These are phyloP conservation scores for Scomber scombrus DNA, from an alignment of 2,113 vertebrate genomes.

Conservation along the genomic window DNA sequence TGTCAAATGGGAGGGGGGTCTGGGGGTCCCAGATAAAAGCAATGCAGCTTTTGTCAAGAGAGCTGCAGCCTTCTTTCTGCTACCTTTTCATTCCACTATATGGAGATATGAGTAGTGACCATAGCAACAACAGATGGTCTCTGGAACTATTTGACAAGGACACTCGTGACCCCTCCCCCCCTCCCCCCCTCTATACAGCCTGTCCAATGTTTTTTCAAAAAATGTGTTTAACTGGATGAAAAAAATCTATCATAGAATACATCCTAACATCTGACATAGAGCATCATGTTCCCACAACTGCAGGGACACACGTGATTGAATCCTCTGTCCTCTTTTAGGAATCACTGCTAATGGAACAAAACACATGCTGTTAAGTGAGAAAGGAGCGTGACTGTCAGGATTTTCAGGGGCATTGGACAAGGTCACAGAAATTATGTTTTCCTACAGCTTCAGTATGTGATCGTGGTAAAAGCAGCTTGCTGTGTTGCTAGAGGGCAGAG, in stretches of 20 bases:
- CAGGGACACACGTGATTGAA: conserved; percentile 12
- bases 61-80: neutral
- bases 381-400: conserved; percentile 28
- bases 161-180: too few species aligned
- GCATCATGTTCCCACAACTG: neutral
- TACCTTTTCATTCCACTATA: neutral
- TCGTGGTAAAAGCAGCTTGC: conserved; percentile 14
- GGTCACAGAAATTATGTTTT: conserved; percentile 49
- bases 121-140: too few species aligned
- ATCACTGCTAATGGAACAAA: conserved; percentile 16
- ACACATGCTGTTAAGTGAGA: conserved; percentile 26
- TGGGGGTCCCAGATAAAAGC: too few species aligned
- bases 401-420: conserved; percentile 55
- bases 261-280: conserved; percentile 11
- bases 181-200: too few species aligned
- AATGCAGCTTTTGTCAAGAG: conserved; percentile 13
- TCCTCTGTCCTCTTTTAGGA: conserved; percentile 4
- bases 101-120: conserved; percentile 1
- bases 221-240: conserved; percentile 20
- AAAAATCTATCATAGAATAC: neutral
- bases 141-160: too few species aligned
- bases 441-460: conserved; percentile 47
- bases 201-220: neutral
- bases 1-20: too few species aligned
- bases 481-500: conserved; percentile 48